Conservation (phyloP, 2,888 invertebrate genomes). For the Pristionchus fissidentatus region DNA sequence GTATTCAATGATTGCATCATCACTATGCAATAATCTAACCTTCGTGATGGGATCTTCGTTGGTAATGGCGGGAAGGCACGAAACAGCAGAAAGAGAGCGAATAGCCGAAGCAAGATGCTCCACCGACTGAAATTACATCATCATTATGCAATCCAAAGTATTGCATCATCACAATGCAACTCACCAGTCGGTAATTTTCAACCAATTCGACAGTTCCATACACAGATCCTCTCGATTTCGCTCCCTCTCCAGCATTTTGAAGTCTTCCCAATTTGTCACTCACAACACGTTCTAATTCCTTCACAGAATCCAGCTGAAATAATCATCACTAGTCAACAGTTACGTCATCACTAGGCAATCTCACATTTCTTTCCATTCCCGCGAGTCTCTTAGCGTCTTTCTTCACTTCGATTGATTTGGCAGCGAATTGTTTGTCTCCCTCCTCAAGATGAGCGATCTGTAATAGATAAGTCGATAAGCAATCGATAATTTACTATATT, state of each 20-base stretch:
- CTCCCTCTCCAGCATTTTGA: constrained; percentile 12
- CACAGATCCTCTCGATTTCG: background rate
- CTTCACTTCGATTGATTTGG: background rate
- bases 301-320: constrained; percentile 8
- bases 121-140: background rate
- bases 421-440: background rate
- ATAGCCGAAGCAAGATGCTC: constrained; percentile 16
- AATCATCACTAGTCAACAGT: background rate
- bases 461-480: too few relatives aligned
- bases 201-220: constrained; percentile 25
- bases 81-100: constrained; percentile 1
- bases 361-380: constrained; percentile 30
- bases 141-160: too few relatives aligned
- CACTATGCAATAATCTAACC: too few relatives aligned
- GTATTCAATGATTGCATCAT: too few relatives aligned
- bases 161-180: background rate
- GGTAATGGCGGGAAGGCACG: constrained; percentile 1
- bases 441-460: constrained; percentile 23
- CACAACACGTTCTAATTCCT: background rate
- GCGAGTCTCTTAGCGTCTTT: background rate
- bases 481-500: too few relatives aligned
- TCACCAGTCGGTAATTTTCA: background rate
- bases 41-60: constrained; percentile 30
- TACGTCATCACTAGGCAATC: background rate
- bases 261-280: background rate